Base-by-base conservation (phyloP, 2,888 invertebrate species). In the Lypha dubia region DNA sequence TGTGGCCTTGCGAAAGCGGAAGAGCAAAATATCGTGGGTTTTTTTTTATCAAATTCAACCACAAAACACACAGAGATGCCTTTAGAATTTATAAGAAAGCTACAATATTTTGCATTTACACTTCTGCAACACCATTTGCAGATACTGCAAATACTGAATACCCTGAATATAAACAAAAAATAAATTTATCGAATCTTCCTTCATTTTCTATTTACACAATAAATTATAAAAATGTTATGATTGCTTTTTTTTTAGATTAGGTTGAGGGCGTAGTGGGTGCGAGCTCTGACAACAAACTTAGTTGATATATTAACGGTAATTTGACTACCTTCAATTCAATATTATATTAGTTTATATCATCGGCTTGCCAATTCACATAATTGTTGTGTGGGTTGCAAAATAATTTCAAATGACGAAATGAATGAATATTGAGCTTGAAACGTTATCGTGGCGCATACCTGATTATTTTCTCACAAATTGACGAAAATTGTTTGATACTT, bases 361-460 rank as follows among this genome's bases (percentile, higher is more conserved):
- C 41, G 41, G 62, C 44, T 63, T n/a, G 44, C 44, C 20, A 38
- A 24, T 63, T 68, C 38, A 51, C 22, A 20, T 35, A 35, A 22
- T 56, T 17, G 17, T 44, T 38, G 38, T 41, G 13, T 28, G 15
- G 13, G 9, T 53, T 38, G 24, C 13, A 1, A 28, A 24, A 41
- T 41, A 7, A 41, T 74, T 41, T 49, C 13, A 2, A 32, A 28
- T 68, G 60, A 77, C 77, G 62, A 41, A 60, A 70, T 58, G 41
- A 44, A 60, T 51, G 24, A 60, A 53, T 62, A 32, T 51, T 32
- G 60, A 38, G 13, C 20, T 44, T 41, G 24, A 60, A 35, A 60
- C 28, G 62, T 80, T 84, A 84, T 84, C 80, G 76, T 32, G 56
- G 80, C 73, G 80, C 80, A 80, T 80, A 84, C 65, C 58, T 65